Base-by-base conservation (phyloP, 2,797 vertebrate species). In the Enteromius treurensis region DNA sequence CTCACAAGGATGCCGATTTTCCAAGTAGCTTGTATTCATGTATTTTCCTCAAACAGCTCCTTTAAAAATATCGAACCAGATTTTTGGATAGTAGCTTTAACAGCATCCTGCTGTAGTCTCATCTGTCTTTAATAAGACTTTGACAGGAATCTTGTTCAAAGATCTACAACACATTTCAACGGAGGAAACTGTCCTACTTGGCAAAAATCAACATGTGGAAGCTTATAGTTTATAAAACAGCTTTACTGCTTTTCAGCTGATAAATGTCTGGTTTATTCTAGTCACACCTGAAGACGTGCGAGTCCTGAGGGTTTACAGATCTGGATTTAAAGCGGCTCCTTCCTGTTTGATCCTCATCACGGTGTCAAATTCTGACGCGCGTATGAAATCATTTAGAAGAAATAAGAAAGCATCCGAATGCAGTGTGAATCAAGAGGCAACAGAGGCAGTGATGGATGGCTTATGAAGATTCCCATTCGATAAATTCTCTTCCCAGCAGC, bases 391-490 rank as follows among this genome's bases (percentile, higher is more conserved):
- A 81, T 80, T 80, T 34, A 64, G 62, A 81, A 34, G 68, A 5
- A 60, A 74, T 47, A 21, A 51, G 5, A 58, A 80, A 9, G 26
- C 19, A 10, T 60, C 37, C 47, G 55, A 81, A 62, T 23, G 6
- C 76, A 37, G 62, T 23, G 23, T 55, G 40, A 69, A 53, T 67
- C 15, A 78, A 71, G 29, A 73, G 73, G 69, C 60, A 49, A 71
- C 77, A 51, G 55, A 82, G 77, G 47, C 58, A 77, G 37, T 42
- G 42, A 65, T 40, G 47, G 70, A 79, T 62, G 32, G 51, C 32
- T 58, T 81, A 47, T 55, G 70, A 77, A 65, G 80, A 55, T 75
- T 78, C 15, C 42, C n/a, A 42, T 78, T 81, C 79, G 65, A 85
- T 77, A 47, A 80, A 58, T 17, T 55, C 9, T 29, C 64, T 47